phyloP scores from a whole-genome alignment of 1,140 invertebrate species.

The Hycleus phaleratus region DNA sequence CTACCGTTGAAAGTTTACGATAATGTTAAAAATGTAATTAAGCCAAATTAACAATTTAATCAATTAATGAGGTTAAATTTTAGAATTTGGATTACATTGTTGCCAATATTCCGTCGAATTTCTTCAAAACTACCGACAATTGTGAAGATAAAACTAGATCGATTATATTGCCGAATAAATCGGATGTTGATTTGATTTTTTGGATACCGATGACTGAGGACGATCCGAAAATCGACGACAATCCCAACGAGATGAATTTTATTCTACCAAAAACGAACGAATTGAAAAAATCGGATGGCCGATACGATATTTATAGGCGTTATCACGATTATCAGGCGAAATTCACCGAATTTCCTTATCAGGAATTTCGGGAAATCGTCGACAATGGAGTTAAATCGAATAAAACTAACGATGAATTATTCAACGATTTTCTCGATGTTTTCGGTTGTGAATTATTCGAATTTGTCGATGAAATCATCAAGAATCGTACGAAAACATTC shows the following conservation, averaged over 20 bases:
- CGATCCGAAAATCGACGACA: constrained; percentile 21
- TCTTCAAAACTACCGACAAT: constrained; percentile 10
- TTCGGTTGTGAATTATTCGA: constrained; percentile 83
- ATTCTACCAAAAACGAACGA: constrained; percentile 8
- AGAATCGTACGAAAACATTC: constrained; percentile 53
- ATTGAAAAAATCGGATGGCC: neutral
- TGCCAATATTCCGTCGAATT: constrained; percentile 19
- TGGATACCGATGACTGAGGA: constrained; percentile 25
- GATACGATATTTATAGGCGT: neutral
- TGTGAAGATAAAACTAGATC: neutral
- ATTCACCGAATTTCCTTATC: constrained; percentile 21
- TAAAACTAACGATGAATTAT: constrained; percentile 62
- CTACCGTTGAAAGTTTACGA: constrained; percentile 18
- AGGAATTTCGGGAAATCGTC: constrained; percentile 25
- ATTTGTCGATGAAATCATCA: constrained; percentile 69
- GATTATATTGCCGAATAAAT: constrained; percentile 1
- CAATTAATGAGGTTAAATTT: no score
- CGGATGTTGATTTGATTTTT: constrained; percentile 22
- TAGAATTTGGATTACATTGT: constrained; percentile 18
- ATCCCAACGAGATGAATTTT: no score
- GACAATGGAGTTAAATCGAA: constrained; percentile 41
- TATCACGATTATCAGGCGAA: constrained; percentile 20
- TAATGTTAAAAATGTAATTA: constrained; percentile 10
- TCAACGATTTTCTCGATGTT: constrained; percentile 83
- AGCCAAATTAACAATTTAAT: no score